Base-by-base conservation (phyloP, 2,888 invertebrate genomes). In the Stictocephala bisonia region DNA sequence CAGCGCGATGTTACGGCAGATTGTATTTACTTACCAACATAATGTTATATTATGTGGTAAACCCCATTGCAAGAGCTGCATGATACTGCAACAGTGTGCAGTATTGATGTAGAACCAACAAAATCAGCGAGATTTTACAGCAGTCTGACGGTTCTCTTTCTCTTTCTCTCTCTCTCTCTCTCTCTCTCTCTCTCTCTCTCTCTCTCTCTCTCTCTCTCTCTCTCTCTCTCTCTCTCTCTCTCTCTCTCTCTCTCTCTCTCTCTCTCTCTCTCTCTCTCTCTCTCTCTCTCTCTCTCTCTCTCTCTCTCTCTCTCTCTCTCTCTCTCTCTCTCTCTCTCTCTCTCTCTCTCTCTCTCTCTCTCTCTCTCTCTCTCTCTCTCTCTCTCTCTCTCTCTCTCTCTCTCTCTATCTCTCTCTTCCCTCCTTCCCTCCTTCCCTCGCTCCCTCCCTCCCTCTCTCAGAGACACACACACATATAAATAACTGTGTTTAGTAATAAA, bases 201-300 rank as follows among this genome's bases (percentile, higher is more conserved):
- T 29, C 60, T 29, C 22, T 48, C 15, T 67, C 44, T 67, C 48
- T 22, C 24, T 44, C 44, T 67, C 48, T 13, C 48, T 48, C 44
- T 2, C 15, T 15, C 22, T 20, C 67, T 41, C n/a, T 24, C 27
- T 24, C 60, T 18, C 26, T 11, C 26, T 70, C 53, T 53, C 22
- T 53, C 24, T 22, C 24, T 22, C 24, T 22, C 24, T 22, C 4
- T 22, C 24, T 22, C 7, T 60, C 60, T 31, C 27, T 15, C 31
- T 60, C 60, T 31, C 31, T n/a, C 9, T 31, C 35, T 31, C 35
- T 60, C 15, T 29, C 60, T 15, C 60, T 29, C 35, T 31, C 35
- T 60, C 60, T 60, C 35, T 31, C 60, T 60, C 60, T 31, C 60
- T 29, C 29, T 27, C 60, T 56, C 26, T 69, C 27, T 56, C 51